phyloP scores from a whole-genome alignment of 2,113 vertebrate genomes.

The Ivindomyrus marchei region DNA sequence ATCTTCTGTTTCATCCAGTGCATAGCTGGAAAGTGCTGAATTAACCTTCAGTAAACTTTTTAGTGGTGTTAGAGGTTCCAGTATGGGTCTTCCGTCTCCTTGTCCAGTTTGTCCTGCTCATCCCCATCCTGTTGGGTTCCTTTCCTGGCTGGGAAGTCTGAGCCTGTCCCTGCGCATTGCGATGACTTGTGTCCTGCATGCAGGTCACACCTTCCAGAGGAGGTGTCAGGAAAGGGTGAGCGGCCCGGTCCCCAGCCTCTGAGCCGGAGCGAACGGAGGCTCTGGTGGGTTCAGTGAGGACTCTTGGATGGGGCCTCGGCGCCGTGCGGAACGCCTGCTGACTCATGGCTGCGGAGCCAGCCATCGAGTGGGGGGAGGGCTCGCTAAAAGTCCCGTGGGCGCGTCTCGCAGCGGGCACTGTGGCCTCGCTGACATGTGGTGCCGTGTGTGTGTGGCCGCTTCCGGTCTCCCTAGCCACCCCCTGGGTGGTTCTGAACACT shows the following conservation, averaged over 20 bases:
- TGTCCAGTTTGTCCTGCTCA: background rate
- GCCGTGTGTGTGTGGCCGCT: background rate
- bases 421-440: background rate
- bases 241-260: background rate
- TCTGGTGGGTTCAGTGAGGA: background rate
- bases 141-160: background rate
- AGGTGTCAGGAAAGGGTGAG: background rate
- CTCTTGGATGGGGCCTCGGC: background rate
- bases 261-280: background rate
- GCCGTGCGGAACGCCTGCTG: constrained; percentile 22
- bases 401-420: background rate
- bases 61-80: background rate
- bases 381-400: background rate
- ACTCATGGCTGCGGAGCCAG: constrained; percentile 29
- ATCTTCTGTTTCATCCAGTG: background rate
- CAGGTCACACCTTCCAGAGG: background rate
- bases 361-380: background rate
- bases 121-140: background rate
- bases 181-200: background rate
- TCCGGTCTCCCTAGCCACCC: background rate
- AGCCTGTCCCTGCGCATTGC: background rate
- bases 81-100: background rate
- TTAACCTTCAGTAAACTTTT: background rate
- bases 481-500: background rate
- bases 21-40: background rate